phyloP scores from a whole-genome alignment of 1,140 invertebrate genomes.

The Asobara japonica region DNA sequence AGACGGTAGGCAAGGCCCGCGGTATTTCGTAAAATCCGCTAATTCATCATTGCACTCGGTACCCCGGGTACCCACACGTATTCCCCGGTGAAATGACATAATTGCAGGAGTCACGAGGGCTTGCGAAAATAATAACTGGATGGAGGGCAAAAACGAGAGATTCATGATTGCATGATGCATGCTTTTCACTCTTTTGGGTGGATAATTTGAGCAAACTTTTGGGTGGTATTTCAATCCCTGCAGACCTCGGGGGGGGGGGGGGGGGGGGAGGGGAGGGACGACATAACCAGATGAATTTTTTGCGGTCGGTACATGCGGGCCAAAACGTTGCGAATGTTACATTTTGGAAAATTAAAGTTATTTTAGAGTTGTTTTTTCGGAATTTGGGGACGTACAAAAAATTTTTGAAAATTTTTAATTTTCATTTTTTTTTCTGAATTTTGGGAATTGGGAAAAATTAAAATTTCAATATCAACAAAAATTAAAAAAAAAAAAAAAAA shows the following conservation, averaged over 20 bases:
- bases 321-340: too few relatives aligned
- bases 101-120: constrained; percentile 11
- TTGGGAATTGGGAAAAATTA: too few relatives aligned
- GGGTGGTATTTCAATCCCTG: constrained; percentile 11
- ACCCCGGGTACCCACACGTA: neutral
- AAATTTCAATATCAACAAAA: too few relatives aligned
- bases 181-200: neutral
- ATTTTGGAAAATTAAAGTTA: too few relatives aligned
- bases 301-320: too few relatives aligned
- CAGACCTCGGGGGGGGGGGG: too few relatives aligned
- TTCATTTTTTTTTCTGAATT: too few relatives aligned
- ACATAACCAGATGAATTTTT: neutral
- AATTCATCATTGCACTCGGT: neutral
- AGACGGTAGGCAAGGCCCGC: neutral
- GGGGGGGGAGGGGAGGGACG: too few relatives aligned
- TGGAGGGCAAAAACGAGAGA: neutral
- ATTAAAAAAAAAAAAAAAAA: too few relatives aligned
- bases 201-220: neutral
- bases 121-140: neutral
- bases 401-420: too few relatives aligned
- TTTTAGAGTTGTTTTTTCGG: too few relatives aligned
- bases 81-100: constrained; percentile 20
- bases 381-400: too few relatives aligned
- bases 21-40: constrained; percentile 3
- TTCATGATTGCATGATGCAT: neutral